Conservation (phyloP, 2,888 invertebrate genomes). For the Zootermopsis nevadensis region DNA sequence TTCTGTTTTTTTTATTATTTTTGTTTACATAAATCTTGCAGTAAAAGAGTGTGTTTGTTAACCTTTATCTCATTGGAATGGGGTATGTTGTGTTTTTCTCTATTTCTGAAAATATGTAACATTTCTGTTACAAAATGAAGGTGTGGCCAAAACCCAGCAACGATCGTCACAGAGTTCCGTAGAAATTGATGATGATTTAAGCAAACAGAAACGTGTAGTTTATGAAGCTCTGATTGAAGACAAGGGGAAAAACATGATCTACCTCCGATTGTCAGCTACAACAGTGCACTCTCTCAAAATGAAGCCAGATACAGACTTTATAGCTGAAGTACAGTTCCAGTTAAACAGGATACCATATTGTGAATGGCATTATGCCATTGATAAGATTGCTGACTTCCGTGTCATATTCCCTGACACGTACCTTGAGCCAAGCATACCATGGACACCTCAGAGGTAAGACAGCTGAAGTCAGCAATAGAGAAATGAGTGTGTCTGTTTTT, state of each 20-base stretch:
- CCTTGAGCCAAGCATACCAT: constrained; percentile 73
- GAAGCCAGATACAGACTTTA: constrained; percentile 71
- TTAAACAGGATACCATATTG: constrained; percentile 83
- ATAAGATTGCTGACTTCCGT: constrained; percentile 76
- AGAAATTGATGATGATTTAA: background rate
- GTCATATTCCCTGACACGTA: constrained; percentile 79
- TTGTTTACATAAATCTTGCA: background rate
- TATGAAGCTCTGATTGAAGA: constrained; percentile 84
- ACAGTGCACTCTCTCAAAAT: constrained; percentile 74
- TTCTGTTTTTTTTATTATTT: too few relatives aligned
- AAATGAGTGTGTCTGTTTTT: too few relatives aligned
- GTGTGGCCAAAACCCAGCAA: constrained; percentile 14
- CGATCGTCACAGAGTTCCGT: background rate
- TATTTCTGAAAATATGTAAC: background rate
- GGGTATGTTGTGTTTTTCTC: too few relatives aligned
- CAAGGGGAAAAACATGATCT: constrained; percentile 82
- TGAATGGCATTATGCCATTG: constrained; percentile 87
- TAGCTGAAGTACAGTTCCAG: constrained; percentile 83
- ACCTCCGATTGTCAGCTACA: constrained; percentile 75
- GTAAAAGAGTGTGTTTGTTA: background rate
- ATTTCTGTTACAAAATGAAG: background rate
- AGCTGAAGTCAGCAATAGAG: background rate
- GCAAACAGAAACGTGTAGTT: constrained; percentile 63
- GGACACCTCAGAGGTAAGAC: constrained; percentile 70
- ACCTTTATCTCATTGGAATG: background rate